These are phyloP conservation scores for Pangasius djambal DNA, from an alignment of 2,797 vertebrate species.

Conservation along the genomic window DNA sequence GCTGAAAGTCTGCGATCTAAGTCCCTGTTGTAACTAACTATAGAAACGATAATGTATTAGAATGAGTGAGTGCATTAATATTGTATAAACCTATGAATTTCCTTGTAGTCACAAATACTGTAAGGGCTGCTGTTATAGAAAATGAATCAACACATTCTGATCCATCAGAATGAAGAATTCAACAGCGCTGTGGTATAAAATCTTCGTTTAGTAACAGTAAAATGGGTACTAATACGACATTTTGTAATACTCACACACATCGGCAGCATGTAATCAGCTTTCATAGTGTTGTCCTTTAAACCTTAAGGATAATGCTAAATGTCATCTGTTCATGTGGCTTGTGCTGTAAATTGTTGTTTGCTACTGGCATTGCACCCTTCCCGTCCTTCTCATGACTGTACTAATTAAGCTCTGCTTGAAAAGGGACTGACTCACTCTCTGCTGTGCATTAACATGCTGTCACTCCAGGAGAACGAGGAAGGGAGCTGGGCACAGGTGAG, in stretches of 20 bases:
- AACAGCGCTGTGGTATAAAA: not conserved
- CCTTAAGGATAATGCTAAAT: not conserved
- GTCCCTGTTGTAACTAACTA: not conserved
- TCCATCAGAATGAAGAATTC: not conserved
- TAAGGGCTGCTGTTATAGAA: not conserved
- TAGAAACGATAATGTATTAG: not conserved
- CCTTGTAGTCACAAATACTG: not conserved
- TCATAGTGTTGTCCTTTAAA: slow-evolving; percentile 4
- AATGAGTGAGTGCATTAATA: not conserved
- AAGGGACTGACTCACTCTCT: slow-evolving; percentile 67
- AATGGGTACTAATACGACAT: not conserved
- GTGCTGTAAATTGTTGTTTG: slow-evolving; percentile 1
- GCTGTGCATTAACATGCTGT: slow-evolving; percentile 77
- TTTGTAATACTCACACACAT: not conserved
- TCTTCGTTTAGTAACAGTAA: not conserved
- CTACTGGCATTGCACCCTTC: slow-evolving; percentile 4
- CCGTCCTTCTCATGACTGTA: slow-evolving; percentile 10
- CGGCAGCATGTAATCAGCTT: not conserved
- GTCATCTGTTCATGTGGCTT: not conserved
- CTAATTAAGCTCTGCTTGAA: slow-evolving; percentile 33
- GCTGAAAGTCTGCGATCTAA: not conserved
- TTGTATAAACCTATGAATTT: not conserved
- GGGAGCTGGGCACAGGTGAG: slow-evolving; percentile 99
- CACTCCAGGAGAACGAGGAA: slow-evolving; percentile 89
- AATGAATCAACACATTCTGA: not conserved